Evolutionary conservation across 2,797 vertebrate genomes (phyloP).

Genomic region (Gymnothorax javanicus): DNA sequence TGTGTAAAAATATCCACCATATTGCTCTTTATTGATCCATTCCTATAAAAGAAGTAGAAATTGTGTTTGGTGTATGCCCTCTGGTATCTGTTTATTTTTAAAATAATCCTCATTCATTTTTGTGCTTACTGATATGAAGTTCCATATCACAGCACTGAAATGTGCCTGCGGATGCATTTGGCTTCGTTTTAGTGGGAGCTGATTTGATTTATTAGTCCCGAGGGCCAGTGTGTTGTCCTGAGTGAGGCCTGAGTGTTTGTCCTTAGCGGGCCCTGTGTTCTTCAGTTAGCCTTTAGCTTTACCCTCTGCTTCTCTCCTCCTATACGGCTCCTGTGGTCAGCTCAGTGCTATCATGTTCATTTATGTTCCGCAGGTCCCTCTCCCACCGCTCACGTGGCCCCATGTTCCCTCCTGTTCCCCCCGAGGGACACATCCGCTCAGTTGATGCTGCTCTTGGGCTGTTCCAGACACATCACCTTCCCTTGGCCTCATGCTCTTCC

Average conservation of each 20-base stretch:
- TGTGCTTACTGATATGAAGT: background rate
- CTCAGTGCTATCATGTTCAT: background rate
- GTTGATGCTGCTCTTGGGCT: background rate
- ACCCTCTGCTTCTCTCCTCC: background rate
- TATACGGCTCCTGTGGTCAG: background rate
- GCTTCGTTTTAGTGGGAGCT: background rate
- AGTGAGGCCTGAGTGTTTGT: background rate
- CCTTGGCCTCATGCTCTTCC: no score
- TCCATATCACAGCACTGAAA: background rate
- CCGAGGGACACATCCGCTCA: background rate
- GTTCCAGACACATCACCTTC: background rate
- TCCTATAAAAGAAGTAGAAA: background rate
- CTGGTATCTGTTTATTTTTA: background rate
- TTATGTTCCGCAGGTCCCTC: background rate
- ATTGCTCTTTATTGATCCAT: background rate
- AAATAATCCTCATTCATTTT: constrained; percentile 2
- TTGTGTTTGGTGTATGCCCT: background rate
- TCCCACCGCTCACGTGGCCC: background rate
- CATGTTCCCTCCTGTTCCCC: background rate
- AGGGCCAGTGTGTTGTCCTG: background rate
- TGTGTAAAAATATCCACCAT: background rate
- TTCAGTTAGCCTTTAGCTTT: background rate
- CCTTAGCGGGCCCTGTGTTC: background rate
- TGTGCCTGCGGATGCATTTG: background rate
- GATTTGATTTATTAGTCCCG: background rate